Evolutionary conservation across 2,797 vertebrate species (phyloP).

Genomic region (Micromesistius poutassou): DNA sequence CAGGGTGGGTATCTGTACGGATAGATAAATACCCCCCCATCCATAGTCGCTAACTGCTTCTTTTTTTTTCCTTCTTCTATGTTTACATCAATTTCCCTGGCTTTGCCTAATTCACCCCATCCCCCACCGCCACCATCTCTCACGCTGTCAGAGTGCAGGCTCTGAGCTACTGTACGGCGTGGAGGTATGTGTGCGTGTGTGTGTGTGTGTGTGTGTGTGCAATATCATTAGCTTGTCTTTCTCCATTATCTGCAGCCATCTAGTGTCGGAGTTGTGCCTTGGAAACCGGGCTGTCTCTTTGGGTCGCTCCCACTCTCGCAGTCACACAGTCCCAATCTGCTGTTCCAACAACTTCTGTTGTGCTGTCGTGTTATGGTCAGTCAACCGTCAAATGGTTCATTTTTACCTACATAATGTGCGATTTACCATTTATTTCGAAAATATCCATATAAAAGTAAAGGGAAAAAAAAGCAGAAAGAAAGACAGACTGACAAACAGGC

Average conservation of each 20-base stretch:
- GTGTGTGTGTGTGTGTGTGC: slow-evolving; percentile 33
- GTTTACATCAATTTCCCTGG: slow-evolving; percentile 17
- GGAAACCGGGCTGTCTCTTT: slow-evolving; percentile 60
- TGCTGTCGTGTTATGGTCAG: not conserved
- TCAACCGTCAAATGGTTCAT: not conserved
- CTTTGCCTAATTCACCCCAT: slow-evolving; percentile 21
- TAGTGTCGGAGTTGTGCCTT: slow-evolving; percentile 80
- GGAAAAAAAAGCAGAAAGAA: not conserved
- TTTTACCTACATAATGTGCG: not conserved
- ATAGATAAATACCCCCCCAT: not conserved
- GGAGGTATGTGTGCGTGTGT: not conserved
- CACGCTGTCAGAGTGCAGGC: slow-evolving; percentile 32
- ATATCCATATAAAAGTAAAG: not conserved
- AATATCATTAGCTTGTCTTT: slow-evolving; percentile 76
- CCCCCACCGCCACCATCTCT: slow-evolving; percentile 6
- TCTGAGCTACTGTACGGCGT: slow-evolving; percentile 45
- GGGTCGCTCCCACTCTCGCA: not conserved
- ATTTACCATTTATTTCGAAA: not conserved
- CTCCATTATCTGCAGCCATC: slow-evolving; percentile 85
- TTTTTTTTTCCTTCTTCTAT: slow-evolving; percentile 12
- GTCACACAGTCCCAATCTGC: not conserved
- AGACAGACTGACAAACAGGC: too few species aligned
- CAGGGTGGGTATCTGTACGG: not conserved
- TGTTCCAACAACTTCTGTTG: not conserved
- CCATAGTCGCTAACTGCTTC: slow-evolving; percentile 4